Evolutionary conservation across 2,113 vertebrate genomes (phyloP), one percentile per base, ranked within the genome.

Genomic region (Nansenia antarctica): DNA sequence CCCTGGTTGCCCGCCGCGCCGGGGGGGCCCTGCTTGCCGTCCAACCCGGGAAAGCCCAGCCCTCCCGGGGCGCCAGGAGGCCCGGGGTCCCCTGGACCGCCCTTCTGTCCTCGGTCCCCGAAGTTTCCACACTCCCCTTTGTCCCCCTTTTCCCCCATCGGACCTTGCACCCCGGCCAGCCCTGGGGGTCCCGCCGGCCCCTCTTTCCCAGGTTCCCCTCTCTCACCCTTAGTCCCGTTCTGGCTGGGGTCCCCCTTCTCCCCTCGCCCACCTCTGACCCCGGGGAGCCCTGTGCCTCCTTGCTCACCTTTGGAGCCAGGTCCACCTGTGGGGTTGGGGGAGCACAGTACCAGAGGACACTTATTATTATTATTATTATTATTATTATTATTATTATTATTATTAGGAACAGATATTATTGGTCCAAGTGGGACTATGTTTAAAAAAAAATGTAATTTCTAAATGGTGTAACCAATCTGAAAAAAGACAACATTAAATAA

Each of bases 151-250:
- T 95, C 93, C 18, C 97, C 97, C 57, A 95, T 97, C 3, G 91
- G 83, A 6, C 95, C 95, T 62, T 79, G 85, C 2, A 85, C 87
- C 26, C 95, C 92, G 0, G 73, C 79, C 29, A 15, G 9, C 62
- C 96, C 96, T 0, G 86, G 88, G 8, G 91, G 87, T 18, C 97
- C 96, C 0, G 42, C 58, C 29, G 62, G 0, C 71, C 90, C 58
- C 76, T 62, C 74, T 86, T 80, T 84, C 37, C 92, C 92, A 3
- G 87, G 67, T 32, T 94, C 94, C 61, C 97, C 97, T 77, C 92
- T 95, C 3, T 95, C 95, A 65, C 96, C 97, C 72, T 94, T 92
- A 65, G 94, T 95, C 6, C 92, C 94, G 0, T 97, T 97, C 62
- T 88, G 91, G 80, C 94, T 95, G 0, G 74, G 79, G 64, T 95